Conservation (phyloP, 2,888 invertebrate species). For the Strigamia transsilvanica region DNA sequence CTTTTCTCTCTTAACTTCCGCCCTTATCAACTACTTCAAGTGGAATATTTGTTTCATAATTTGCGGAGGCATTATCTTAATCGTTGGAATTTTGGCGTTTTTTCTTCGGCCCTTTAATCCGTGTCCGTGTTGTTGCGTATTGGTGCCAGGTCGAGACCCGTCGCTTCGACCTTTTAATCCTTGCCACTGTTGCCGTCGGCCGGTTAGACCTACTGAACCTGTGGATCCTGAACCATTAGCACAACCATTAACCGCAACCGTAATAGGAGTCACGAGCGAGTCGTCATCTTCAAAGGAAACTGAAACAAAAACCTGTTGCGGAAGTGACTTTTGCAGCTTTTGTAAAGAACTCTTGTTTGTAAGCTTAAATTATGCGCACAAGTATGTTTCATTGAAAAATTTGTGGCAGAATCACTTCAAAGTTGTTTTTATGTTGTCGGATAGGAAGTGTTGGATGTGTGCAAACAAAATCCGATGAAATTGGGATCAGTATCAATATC, state of each 20-base stretch:
- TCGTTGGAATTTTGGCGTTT: neutral
- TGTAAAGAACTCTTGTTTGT: neutral
- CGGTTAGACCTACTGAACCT: no score
- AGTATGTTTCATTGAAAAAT: no score
- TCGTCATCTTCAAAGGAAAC: neutral
- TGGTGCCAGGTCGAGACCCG: neutral
- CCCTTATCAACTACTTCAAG: neutral
- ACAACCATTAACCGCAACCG: no score
- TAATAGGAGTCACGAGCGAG: no score
- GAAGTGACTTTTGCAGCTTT: neutral
- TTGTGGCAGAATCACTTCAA: no score
- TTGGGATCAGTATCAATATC: no score
- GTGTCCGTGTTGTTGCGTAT: conserved; percentile 41
- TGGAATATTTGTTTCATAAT: neutral
- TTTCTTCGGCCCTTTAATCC: conserved; percentile 43
- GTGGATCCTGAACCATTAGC: no score
- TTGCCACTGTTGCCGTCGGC: neutral
- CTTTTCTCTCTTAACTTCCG: neutral
- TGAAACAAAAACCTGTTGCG: neutral
- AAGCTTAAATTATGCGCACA: neutral
- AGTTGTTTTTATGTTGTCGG: no score
- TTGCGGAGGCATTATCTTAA: neutral
- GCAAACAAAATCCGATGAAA: no score
- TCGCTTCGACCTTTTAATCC: neutral
- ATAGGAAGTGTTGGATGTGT: no score